Base-by-base conservation (phyloP, 2,797 vertebrate species). In the Manis pentadactyla region DNA sequence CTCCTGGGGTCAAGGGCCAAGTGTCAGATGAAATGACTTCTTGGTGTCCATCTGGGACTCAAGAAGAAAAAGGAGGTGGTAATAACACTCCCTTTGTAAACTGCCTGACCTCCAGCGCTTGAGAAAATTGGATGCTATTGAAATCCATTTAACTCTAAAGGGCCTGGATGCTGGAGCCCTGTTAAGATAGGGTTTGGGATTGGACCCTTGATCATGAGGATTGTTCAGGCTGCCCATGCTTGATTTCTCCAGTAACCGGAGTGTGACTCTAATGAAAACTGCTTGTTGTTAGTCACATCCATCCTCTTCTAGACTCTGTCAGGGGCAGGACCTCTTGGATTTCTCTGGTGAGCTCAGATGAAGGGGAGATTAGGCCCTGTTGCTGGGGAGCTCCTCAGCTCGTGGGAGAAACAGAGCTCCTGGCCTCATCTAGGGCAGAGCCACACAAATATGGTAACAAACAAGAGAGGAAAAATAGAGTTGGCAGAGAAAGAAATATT, bases 101-200 rank as follows among this genome's bases (percentile, higher is more conserved):
- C 23, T 92, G 87, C 42, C 34, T 34, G 55, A 98, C 83, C 68
- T 89, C n/a, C 25, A 85, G 92, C 55, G 64, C 84, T 94, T 93
- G 93, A 96, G 95, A 69, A 96, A 97, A 96, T 85, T 68, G 73
- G 92, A 88, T 46, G 61, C 57, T 84, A 87, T 88, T 97, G 96
- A 97, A 98, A 96, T 95, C 37, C 95, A 82, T 97, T 96, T 86
- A 85, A 73, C 86, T 96, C 63, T 92, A 84, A 96, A 96, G 37
- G 82, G 57, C 77, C 66, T n/a, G 90, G 51, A 85, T 7, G 31
- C 39, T 29, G 75, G 61, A 55, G n/a, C 5, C 1, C 23, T 0
- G 1, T 1, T 1, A 7, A 31, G 27, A 31, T 14, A 34, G 64
- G n/a, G 0, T 39, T 29, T 27, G 66, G 68, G 94, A 12, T 5